Evolutionary conservation across 2,888 invertebrate species (phyloP), one percentile per base, ranked within the genome.

Genomic region (Panzeria rudis): DNA sequence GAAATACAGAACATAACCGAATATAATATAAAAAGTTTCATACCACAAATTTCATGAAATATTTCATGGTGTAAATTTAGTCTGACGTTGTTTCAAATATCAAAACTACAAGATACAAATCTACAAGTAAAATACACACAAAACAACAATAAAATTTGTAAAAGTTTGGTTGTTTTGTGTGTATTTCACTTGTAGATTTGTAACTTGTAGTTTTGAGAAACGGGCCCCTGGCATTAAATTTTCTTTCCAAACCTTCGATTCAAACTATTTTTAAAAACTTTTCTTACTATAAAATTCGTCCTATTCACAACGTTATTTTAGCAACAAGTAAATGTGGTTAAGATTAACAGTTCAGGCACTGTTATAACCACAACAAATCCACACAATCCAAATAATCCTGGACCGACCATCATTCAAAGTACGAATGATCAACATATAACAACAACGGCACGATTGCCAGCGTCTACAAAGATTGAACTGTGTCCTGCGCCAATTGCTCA

Each of bases 301-400:
- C 86, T 44, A 68, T 83, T 59, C 72, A 83, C 56, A 73, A 76
- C 47, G 17, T 68, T 87, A 54, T 79, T 82, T 76, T 85, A 88
- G 89, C 87, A 90, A 86, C 91, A 93, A 90, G 92, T 93, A 84
- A 93, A 93, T 87, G 92, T 93, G 82, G 90, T 93, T 69, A 93
- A 93, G 88, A 90, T 93, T 83, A 92, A 92, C 88, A 93, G 91
- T 88, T 90, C 91, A 32, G 92, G 92, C 50, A 91, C 92, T 47
- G 92, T 92, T 72, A 92, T 92, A 86, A 91, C 91, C 84, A 90
- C 92, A 83, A 92, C 91, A 86, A 91, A 89, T 75, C 89, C 91
- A 32, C 92, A 91, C 86, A 91, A 89, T 75, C 89, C 91, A 23
- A 87, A 87, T 78, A 88, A 87, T 75, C 84, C 90, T 61, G 88